Percentiles rank a stretch among this genome's conserved stretches.
Conservation (phyloP, 1,140 invertebrate genomes). For the Cydia strobilella region DNA sequence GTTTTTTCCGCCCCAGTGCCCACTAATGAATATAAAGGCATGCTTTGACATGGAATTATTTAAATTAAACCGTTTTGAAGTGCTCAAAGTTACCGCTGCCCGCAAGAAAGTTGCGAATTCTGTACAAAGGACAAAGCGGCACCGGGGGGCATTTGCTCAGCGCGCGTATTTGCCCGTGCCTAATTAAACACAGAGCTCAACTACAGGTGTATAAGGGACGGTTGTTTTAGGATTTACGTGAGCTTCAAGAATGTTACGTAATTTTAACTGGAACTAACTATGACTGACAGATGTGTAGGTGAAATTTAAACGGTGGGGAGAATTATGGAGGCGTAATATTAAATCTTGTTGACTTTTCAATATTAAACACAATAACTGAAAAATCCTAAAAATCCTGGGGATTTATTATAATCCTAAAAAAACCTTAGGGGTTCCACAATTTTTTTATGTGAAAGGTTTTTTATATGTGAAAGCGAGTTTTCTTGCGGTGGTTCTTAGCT, state of each 20-base stretch:
- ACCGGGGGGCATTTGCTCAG: slow-evolving; percentile 68
- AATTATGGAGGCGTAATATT: no score
- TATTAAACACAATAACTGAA: no score
- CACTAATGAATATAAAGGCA: slow-evolving; percentile 49
- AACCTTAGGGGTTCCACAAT: no score
- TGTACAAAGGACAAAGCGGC: slow-evolving; percentile 66
- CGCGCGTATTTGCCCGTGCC: slow-evolving; percentile 71
- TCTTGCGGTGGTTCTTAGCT: no score
- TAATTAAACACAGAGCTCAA: slow-evolving; percentile 72
- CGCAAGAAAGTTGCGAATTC: slow-evolving; percentile 71
- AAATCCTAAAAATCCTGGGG: no score
- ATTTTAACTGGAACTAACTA: background rate
- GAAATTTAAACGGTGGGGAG: background rate
- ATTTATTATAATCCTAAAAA: no score
- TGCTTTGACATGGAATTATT: slow-evolving; percentile 57
- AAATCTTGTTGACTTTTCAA: no score
- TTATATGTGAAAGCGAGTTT: no score
- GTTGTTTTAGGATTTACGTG: slow-evolving; percentile 7
- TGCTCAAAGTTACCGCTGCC: slow-evolving; percentile 62
- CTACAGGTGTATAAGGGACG: slow-evolving; percentile 52
- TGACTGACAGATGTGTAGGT: background rate
- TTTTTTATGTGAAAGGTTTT: no score
- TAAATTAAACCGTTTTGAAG: slow-evolving; percentile 63
- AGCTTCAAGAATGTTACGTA: background rate
- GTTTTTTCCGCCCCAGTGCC: slow-evolving; percentile 27